phyloP scores from a whole-genome alignment of 2,113 vertebrate genomes.

The Phalacrocorax aristotelis region DNA sequence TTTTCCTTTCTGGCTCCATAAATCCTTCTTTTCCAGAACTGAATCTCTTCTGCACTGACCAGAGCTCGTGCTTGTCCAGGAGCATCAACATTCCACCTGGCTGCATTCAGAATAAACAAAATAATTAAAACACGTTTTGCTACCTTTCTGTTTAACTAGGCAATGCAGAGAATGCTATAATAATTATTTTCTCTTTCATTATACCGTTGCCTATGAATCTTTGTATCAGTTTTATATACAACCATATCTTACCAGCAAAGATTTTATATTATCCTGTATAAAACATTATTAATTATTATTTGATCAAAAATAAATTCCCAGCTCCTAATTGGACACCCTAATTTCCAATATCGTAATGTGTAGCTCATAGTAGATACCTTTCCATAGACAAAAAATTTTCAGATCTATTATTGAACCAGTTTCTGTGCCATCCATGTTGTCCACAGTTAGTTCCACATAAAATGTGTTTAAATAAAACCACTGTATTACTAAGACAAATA shows the following conservation, averaged over 20 bases:
- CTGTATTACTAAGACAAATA: neutral
- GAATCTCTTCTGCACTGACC: neutral
- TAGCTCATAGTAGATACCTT: neutral
- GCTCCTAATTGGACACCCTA: neutral
- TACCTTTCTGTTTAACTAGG: neutral
- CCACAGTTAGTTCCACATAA: neutral
- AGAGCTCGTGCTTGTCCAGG: neutral
- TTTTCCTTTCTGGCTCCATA: neutral
- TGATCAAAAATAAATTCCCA: neutral
- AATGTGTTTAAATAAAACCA: neutral
- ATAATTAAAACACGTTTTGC: neutral
- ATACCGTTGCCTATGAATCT: neutral
- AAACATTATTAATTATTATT: neutral
- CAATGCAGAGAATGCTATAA: neutral
- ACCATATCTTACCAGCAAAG: neutral
- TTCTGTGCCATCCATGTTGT: neutral
- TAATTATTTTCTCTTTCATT: neutral
- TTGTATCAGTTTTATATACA: neutral
- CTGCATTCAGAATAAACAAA: neutral
- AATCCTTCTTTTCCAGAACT: neutral
- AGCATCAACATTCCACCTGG: neutral
- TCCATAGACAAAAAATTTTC: neutral
- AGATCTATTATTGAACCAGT: neutral
- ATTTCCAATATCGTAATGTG: neutral
- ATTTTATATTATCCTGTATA: neutral